These are phyloP conservation scores for Stictonetta naevosa DNA, from an alignment of 2,113 vertebrate genomes.

Conservation along the genomic window DNA sequence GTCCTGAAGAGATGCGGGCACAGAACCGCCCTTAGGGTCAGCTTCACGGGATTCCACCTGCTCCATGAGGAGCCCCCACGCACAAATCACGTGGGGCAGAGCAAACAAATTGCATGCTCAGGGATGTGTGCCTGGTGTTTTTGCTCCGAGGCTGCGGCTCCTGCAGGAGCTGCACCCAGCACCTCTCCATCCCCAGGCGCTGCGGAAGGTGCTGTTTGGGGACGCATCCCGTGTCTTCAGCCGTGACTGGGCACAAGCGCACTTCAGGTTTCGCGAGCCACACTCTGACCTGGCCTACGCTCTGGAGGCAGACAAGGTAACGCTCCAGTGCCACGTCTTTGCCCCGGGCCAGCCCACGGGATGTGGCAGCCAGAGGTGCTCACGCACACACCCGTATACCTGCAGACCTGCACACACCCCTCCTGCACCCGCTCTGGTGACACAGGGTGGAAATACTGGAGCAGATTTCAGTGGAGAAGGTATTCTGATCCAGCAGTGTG, in stretches of 20 bases:
- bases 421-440: too few relatives aligned
- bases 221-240: conserved; percentile 71
- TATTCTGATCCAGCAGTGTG: neutral
- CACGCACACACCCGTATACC: too few relatives aligned
- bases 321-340: too few relatives aligned
- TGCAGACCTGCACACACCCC: too few relatives aligned
- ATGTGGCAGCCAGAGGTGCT: too few relatives aligned
- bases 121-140: neutral
- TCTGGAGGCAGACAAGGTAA: conserved; percentile 80
- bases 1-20: rapidly evolving
- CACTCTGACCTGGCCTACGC: conserved; percentile 78
- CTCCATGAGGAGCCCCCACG: neutral
- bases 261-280: conserved; percentile 80
- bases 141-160: neutral
- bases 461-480: neutral
- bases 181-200: conserved; percentile 65
- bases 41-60: neutral
- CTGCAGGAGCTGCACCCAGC: too few relatives aligned
- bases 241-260: conserved; percentile 79
- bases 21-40: rapidly evolving
- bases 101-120: too few relatives aligned
- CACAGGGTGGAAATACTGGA: neutral
- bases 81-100: neutral
- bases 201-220: conserved; percentile 83
- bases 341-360: too few relatives aligned